These are phyloP conservation scores for Drosophila athabasca DNA, from an alignment of 1,140 invertebrate species.

Conservation along the genomic window DNA sequence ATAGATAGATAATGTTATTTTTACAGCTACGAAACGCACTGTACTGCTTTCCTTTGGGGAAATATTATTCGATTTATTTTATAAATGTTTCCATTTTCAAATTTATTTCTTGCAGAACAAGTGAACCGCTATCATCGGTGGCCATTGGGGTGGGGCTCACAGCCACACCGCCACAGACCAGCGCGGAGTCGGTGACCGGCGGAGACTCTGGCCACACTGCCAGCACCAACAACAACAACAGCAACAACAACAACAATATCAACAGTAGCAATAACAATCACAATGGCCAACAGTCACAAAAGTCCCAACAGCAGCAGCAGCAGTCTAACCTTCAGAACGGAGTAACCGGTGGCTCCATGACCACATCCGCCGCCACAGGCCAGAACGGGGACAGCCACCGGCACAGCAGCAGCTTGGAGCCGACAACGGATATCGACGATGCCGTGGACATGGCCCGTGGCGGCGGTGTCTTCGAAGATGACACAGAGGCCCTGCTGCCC, in stretches of 20 bases:
- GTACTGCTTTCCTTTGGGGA: too few species aligned
- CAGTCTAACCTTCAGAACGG: slow-evolving; percentile 34
- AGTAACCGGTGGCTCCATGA: slow-evolving; percentile 36
- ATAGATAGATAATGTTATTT: too few species aligned
- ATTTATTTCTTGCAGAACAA: slow-evolving; percentile 52
- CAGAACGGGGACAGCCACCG: slow-evolving; percentile 30
- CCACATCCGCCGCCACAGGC: slow-evolving; percentile 12
- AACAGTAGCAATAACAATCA: slow-evolving; percentile 41
- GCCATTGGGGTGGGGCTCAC: not conserved
- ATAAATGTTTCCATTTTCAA: not conserved
- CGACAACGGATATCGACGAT: slow-evolving; percentile 51
- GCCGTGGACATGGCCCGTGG: slow-evolving; percentile 53
- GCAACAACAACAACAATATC: slow-evolving; percentile 41
- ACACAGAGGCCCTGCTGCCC: slow-evolving; percentile 79
- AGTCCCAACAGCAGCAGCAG: slow-evolving; percentile 36
- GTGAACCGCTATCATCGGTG: slow-evolving; percentile 56
- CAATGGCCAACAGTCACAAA: slow-evolving; percentile 31
- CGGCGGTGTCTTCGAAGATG: slow-evolving; percentile 72
- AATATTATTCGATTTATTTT: too few species aligned
- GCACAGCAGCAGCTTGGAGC: slow-evolving; percentile 64
- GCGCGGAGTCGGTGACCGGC: not conserved
- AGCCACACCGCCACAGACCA: not conserved
- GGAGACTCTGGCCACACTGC: slow-evolving; percentile 7
- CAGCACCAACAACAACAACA: slow-evolving; percentile 26
- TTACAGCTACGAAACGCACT: too few species aligned